Conservation (phyloP, 37 sponge, comb jelly and placozoan genomes). For the Lycopodina hypogea region DNA sequence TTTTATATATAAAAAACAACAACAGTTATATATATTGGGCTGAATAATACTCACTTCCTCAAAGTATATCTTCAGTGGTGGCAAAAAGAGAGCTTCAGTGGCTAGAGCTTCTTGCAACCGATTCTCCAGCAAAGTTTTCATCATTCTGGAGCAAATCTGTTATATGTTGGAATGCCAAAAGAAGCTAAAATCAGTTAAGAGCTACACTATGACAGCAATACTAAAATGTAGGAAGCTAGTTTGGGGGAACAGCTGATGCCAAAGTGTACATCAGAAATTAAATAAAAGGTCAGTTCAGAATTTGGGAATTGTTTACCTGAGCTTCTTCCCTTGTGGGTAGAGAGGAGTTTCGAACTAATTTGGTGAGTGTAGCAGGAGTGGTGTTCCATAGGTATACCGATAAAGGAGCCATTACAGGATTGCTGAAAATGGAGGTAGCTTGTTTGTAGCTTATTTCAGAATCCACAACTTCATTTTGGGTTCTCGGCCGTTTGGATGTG, state of each 20-base stretch:
- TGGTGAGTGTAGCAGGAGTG: not conserved
- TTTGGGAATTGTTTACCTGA: not conserved
- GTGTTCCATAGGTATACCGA: not conserved
- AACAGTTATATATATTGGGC: not conserved
- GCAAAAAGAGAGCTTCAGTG: not conserved
- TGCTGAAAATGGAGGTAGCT: not conserved
- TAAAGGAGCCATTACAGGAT: constrained; percentile 16
- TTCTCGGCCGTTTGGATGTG: not conserved
- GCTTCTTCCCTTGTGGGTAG: constrained; percentile 9
- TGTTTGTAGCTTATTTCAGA: not conserved
- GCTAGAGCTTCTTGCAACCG: constrained; percentile 13
- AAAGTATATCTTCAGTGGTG: constrained; percentile 5
- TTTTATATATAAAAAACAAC: not conserved
- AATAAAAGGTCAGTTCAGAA: not conserved
- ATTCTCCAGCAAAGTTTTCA: constrained; percentile 2
- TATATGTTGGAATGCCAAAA: too few species aligned
- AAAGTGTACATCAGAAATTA: too few species aligned
- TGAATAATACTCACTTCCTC: constrained; percentile 9
- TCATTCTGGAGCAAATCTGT: constrained; percentile 6
- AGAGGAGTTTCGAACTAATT: not conserved
- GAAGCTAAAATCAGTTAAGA: too few species aligned
- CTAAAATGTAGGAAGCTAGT: too few species aligned
- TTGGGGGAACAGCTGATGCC: not conserved
- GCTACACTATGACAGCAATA: too few species aligned
- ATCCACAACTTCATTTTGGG: not conserved